Percentiles rank a stretch among this genome's conserved stretches.
Conservation (phyloP, 2,888 invertebrate species). For the Prostheceraeus crozeri region DNA sequence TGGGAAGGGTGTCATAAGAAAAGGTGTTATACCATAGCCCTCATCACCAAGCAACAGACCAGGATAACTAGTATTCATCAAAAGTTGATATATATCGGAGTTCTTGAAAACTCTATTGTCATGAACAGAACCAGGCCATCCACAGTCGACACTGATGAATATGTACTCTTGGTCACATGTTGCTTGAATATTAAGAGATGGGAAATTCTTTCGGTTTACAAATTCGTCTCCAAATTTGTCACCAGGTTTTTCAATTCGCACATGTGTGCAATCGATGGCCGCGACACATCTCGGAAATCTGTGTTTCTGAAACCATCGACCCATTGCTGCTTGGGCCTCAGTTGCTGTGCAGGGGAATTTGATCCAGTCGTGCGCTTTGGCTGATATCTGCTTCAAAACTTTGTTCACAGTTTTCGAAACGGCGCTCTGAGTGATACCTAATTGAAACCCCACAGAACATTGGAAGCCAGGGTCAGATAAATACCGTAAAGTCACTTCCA, state of each 20-base stretch:
- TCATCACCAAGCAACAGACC: conserved; percentile 26
- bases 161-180: not conserved
- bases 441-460: too few relatives aligned
- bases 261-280: conserved; percentile 13
- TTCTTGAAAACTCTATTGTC: conserved; percentile 12
- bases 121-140: conserved; percentile 20
- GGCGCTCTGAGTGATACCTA: too few relatives aligned
- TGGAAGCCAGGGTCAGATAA: too few relatives aligned
- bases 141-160: not conserved
- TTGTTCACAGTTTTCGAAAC: not conserved
- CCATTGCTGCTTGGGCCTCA: not conserved
- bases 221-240: conserved; percentile 19
- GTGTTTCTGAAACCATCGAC: not conserved
- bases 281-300: too few relatives aligned
- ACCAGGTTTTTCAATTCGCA: conserved; percentile 17
- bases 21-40: conserved; percentile 32
- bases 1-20: conserved; percentile 31
- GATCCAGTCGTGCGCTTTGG: conserved; percentile 12
- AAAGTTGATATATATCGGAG: conserved; percentile 3
- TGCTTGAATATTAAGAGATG: conserved; percentile 21
- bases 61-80: not conserved
- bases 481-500: too few relatives aligned
- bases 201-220: conserved; percentile 11
- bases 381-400: not conserved
- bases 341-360: conserved; percentile 2